These are phyloP conservation scores for Parauchenoglanis ngamensis DNA, from an alignment of 2,797 vertebrate species.

Conservation along the genomic window DNA sequence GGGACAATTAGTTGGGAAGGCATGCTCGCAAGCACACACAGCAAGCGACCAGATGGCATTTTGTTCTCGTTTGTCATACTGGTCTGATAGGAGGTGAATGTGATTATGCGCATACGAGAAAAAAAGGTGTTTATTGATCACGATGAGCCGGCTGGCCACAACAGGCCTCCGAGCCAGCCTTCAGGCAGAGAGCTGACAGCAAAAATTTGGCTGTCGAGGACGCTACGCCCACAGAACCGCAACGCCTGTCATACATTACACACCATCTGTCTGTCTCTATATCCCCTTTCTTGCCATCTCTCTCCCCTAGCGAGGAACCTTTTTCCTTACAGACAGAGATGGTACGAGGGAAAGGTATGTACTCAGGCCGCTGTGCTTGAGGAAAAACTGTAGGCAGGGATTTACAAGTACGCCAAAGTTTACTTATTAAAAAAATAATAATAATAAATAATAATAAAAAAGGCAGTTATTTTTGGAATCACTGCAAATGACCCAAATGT, in stretches of 20 bases:
- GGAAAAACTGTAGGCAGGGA: slow-evolving; percentile 50
- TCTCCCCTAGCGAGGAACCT: slow-evolving; percentile 5
- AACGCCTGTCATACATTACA: slow-evolving; percentile 69
- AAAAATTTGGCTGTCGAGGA: slow-evolving; percentile 65
- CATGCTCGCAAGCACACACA: slow-evolving; percentile 42
- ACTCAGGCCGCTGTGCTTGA: slow-evolving; percentile 34
- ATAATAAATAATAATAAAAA: not conserved
- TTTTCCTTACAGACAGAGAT: slow-evolving; percentile 3
- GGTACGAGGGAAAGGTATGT: slow-evolving; percentile 38
- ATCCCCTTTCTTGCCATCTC: slow-evolving; percentile 44
- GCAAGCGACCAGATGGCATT: slow-evolving; percentile 76
- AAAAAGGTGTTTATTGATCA: slow-evolving; percentile 59
- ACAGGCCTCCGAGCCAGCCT: slow-evolving; percentile 54
- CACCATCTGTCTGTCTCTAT: slow-evolving; percentile 72
- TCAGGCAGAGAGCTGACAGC: slow-evolving; percentile 38
- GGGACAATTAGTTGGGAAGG: slow-evolving; percentile 69
- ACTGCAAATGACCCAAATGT: not conserved
- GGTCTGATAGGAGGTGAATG: slow-evolving; percentile 64
- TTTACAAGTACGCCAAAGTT: not conserved
- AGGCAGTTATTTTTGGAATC: not conserved
- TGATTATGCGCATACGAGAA: slow-evolving; percentile 43
- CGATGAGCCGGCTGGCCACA: slow-evolving; percentile 49
- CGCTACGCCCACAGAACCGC: slow-evolving; percentile 66
- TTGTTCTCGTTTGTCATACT: slow-evolving; percentile 78
- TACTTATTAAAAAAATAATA: no score